Evolutionary conservation across 1,140 invertebrate species (phyloP), one percentile per base, ranked within the genome.

Genomic region (Planococcus citri): DNA sequence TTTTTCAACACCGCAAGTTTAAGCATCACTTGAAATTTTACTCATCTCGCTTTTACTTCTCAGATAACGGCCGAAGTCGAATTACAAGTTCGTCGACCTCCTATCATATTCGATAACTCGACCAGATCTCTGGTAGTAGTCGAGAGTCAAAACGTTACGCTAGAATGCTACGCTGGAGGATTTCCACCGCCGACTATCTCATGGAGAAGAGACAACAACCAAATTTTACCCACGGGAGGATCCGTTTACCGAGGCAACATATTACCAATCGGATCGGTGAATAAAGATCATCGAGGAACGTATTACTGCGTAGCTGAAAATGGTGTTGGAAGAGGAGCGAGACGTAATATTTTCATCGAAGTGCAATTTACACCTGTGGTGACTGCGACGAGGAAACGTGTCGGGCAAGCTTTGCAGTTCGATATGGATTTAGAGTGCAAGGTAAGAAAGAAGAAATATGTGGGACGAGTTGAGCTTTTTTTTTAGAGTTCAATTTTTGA

Each of bases 261-360:
- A n/a, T 79, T 95, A 73, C 89, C 88, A 77, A 93, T 96, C 69
- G 80, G 85, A 27, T 74, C 81, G 0, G 86, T 92, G n/a, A 85
- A 83, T 51, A 95, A 94, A 76, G 90, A 94, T 78, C 90, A 94
- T 78, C 83, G 92, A 60, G 92, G 92, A 41, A 95, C 91, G 0
- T 95, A 95, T 78, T 95, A 94, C 77, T 96, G 94, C 75, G 89
- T 95, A 14, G 93, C 92, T 27, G 92, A 95, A 76, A 95, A 96
- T 76, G 88, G 86, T 24, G 92, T 95, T 0, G 91, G 91, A 67
- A 86, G 86, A 73, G 92, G 91, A 0, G 87, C 89, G 4, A 80
- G 89, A 37, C 81, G 92, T 73, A 94, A 94, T 75, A 90, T 95
- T 72, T 91, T 90, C 70, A 83, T 95, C 0, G 92, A 95, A 79